Percentiles rank a stretch among this genome's conserved stretches.
Evolutionary conservation across 2,113 vertebrate species (phyloP).

Genomic region (Campylomormyrus tamandua): DNA sequence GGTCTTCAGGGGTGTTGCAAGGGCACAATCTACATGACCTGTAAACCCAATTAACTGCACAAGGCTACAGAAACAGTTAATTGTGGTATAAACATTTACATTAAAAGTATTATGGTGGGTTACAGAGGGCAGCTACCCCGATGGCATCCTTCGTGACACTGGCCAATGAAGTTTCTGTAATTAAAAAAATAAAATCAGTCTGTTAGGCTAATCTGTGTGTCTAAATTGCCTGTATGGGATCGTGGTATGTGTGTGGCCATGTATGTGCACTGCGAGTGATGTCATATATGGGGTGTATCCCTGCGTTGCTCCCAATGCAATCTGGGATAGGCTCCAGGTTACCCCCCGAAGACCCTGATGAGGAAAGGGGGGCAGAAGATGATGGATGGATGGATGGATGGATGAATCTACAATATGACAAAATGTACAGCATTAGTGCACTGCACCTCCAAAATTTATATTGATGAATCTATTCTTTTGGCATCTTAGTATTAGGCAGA

Average conservation of each 20-base stretch:
- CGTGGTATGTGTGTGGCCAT: neutral
- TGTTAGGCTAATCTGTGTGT: neutral
- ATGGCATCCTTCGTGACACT: neutral
- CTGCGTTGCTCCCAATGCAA: neutral
- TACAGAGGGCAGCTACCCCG: neutral
- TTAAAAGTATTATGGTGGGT: neutral
- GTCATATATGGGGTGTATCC: neutral
- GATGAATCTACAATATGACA: neutral
- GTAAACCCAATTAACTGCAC: neutral
- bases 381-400: neutral
- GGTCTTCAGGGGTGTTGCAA: neutral
- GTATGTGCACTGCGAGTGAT: neutral
- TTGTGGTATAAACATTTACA: neutral
- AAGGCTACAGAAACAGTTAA: neutral
- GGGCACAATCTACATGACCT: neutral
- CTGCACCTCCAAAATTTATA: neutral
- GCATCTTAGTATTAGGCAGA: neutral
- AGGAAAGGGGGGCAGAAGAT: neutral
- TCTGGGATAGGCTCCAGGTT: neutral
- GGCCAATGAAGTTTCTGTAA: neutral
- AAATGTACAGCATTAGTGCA: neutral
- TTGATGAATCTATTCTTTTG: neutral
- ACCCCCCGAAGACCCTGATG: neutral
- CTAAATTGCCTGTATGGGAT: neutral
- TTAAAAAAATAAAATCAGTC: neutral